A percentile compares a stretch with the other conserved stretches of the same genome.
These are phyloP conservation scores for Morelia viridis DNA, from an alignment of 2,797 vertebrate genomes.

Conservation along the genomic window DNA sequence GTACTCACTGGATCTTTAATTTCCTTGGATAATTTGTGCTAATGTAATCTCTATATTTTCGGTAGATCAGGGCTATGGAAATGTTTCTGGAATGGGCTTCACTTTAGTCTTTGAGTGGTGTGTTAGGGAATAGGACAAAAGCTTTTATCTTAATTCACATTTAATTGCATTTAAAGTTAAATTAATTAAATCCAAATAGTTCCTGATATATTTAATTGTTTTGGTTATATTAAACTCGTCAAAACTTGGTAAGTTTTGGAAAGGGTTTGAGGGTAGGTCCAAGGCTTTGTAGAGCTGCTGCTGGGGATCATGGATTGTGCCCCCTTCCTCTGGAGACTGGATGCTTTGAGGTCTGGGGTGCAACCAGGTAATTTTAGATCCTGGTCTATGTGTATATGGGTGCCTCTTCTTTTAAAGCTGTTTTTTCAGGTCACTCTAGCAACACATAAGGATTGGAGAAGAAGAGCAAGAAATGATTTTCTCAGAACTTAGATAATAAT, in stretches of 20 bases:
- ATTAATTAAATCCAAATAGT: not conserved
- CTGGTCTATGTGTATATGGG: not conserved
- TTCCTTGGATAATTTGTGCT: too few species aligned
- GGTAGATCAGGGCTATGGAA: too few species aligned
- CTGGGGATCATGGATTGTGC: not conserved
- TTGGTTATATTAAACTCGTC: not conserved
- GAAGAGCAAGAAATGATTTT: not conserved
- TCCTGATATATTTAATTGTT: not conserved
- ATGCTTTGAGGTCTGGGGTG: not conserved
- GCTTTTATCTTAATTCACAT: not conserved
- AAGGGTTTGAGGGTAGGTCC: not conserved
- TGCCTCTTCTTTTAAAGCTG: not conserved
- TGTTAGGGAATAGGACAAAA: not conserved
- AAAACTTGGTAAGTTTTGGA: not conserved
- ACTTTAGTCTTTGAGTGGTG: not conserved
- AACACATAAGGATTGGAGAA: not conserved
- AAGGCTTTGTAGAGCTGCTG: not conserved
- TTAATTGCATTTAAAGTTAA: not conserved
- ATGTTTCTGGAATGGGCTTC: not conserved
- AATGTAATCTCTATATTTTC: too few species aligned
- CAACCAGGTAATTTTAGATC: not conserved
- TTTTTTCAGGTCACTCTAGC: not conserved
- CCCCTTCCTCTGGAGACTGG: not conserved
- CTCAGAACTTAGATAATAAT: not conserved
- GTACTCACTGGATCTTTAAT: too few species aligned